A percentile compares a stretch with the other conserved stretches of the same genome.
Evolutionary conservation across 1,140 invertebrate genomes (phyloP).

Genomic region (Daktulosphaira vitifoliae): DNA sequence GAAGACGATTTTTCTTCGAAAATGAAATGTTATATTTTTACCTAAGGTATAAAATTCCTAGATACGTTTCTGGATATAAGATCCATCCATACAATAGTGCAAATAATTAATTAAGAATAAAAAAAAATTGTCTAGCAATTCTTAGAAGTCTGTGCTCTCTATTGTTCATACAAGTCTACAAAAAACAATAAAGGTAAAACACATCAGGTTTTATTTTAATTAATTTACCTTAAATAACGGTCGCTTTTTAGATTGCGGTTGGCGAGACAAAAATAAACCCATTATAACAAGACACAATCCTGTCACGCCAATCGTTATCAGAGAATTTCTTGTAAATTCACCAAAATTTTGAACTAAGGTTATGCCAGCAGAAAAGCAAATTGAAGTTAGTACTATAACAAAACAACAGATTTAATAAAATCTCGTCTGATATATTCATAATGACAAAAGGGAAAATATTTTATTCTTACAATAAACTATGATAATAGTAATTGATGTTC

Average conservation of each 20-base stretch:
- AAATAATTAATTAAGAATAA: no score
- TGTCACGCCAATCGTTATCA: neutral
- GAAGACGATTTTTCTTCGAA: no score
- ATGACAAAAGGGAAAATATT: no score
- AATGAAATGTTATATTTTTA: no score
- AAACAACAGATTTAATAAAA: neutral
- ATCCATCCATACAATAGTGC: no score
- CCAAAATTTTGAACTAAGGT: neutral
- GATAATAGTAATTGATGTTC: neutral
- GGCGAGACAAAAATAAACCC: neutral
- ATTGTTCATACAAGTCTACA: no score
- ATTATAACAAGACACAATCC: neutral
- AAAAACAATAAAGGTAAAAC: no score
- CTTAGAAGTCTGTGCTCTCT: no score
- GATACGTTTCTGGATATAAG: no score
- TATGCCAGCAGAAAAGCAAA: neutral
- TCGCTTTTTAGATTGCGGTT: slow-evolving; percentile 3
- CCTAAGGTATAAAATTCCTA: no score
- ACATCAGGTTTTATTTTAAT: no score
- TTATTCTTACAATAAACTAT: slow-evolving; percentile 6
- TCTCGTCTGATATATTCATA: neutral
- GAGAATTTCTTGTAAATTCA: neutral
- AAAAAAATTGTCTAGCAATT: no score
- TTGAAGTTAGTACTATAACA: neutral
- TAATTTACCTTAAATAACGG: slow-evolving; percentile 6